Conservation (phyloP, 2,888 invertebrate species). For the Xestobium rufovillosum region DNA sequence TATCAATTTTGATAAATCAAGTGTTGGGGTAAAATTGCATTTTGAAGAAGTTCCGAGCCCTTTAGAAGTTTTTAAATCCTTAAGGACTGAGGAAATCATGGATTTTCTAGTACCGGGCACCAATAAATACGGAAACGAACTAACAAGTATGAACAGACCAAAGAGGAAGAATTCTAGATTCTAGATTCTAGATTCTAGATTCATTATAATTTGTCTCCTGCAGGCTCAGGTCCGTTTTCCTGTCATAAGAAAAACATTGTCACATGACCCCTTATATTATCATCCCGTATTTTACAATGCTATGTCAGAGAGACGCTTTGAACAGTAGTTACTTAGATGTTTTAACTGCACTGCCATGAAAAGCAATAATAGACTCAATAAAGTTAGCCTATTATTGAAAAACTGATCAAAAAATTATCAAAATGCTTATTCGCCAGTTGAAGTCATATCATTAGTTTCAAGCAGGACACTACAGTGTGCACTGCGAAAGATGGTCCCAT, state of each 20-base stretch:
- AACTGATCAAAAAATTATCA: conserved; percentile 4
- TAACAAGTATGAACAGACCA: too few relatives aligned
- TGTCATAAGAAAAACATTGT: conserved; percentile 1
- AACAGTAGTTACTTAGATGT: conserved; percentile 4
- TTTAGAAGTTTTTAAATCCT: neutral
- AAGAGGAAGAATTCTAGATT: too few relatives aligned
- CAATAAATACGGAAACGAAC: conserved; percentile 3
- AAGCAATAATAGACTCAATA: conserved; percentile 3
- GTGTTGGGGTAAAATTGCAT: too few relatives aligned
- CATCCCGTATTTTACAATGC: conserved; percentile 1
- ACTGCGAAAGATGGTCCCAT: too few relatives aligned
- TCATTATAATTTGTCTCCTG: conserved; percentile 1
- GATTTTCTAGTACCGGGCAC: neutral
- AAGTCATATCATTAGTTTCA: neutral
- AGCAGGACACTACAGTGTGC: too few relatives aligned
- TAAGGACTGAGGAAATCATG: conserved; percentile 2
- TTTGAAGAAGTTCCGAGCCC: too few relatives aligned
- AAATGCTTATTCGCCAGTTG: neutral
- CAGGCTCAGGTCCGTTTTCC: neutral
- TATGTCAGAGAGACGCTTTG: conserved; percentile 4
- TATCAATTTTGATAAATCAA: too few relatives aligned
- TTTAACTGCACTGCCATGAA: neutral
- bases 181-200: neutral
- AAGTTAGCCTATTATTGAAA: neutral
- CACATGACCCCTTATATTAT: conserved; percentile 4